Evolutionary conservation across 2,888 invertebrate species (phyloP).

Genomic region (Drosophila tripunctata): DNA sequence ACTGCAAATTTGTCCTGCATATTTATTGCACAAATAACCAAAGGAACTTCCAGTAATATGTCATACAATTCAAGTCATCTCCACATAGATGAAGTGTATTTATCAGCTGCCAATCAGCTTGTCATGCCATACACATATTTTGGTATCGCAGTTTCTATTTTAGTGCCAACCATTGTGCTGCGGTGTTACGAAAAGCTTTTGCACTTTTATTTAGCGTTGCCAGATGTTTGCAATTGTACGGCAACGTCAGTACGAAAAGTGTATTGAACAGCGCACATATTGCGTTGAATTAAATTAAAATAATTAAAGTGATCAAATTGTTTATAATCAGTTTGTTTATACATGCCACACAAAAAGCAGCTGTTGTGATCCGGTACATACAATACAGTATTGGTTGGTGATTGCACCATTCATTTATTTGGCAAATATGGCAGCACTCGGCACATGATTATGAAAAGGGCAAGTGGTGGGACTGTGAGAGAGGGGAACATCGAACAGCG

Average conservation of each 20-base stretch:
- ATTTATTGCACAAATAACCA: conserved; percentile 14
- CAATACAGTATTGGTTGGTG: background rate
- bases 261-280: conserved; percentile 15
- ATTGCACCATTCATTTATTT: conserved; percentile 20
- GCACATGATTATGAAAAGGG: conserved; percentile 8
- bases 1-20: conserved; percentile 11
- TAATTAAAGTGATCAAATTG: conserved; percentile 23
- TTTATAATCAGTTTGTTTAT: conserved; percentile 49
- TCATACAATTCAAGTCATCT: conserved; percentile 26
- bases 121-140: conserved; percentile 42
- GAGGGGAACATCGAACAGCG: conserved; percentile 32
- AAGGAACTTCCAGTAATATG: conserved; percentile 6
- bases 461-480: too few relatives aligned
- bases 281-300: conserved; percentile 18
- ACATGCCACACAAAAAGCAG: background rate
- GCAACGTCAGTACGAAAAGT: conserved; percentile 33
- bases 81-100: conserved; percentile 35
- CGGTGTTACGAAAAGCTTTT: conserved; percentile 42
- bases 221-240: conserved; percentile 24
- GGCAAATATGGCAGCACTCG: conserved; percentile 54
- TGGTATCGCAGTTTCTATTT: conserved; percentile 30
- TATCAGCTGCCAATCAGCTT: conserved; percentile 56
- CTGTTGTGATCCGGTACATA: background rate
- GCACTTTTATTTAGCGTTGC: conserved; percentile 47
- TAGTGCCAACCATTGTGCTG: conserved; percentile 43